Evolutionary conservation across 2,888 invertebrate genomes (phyloP), one percentile per base, ranked within the genome.

Genomic region (Byasa hedistus): DNA sequence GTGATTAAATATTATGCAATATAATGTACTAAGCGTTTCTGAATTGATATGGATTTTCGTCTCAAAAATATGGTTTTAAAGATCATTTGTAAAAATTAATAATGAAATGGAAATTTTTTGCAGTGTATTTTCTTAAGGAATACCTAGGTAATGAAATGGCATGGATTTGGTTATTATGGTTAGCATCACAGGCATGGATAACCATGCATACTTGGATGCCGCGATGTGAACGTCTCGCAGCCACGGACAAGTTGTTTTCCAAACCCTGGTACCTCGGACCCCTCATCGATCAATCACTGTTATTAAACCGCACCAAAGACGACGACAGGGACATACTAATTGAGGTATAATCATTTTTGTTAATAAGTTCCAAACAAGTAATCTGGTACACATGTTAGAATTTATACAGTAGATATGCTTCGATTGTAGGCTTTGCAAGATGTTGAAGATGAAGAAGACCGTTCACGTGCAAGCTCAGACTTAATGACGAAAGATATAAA

Each of bases 201-300:
- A 95, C 96, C 0, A 83, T 95, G 63, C 98, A 98, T 81, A 93
- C 97, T 63, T 98, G 98, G 98, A 93, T 92, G 64, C 96, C 97
- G 1, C 93, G 94, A 66, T 96, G 96, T 75, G 97, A 97, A 80
- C 94, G 96, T 73, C 93, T 98, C 72, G 96, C 97, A 0, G 93
- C 95, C 52, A 96, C 97, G 0, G 97, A 98, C 79, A 95, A 95
- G 80, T 87, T 98, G 56, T 98, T 97, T 81, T 93, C 96, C 7
- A 94, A 94, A 69, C 96, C 97, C 2, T 96, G 96, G 94, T 98
- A 97, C 85, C 94, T 95, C 77, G 95, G 96, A 0, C 92, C 96
- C 2, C 86, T 98, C 22, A 93, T 98, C 64, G 98, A 98, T 79
- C 97, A 97, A 80, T 96, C 96, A 0, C 79, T 98, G 70, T 94